phyloP scores from a whole-genome alignment of 2,888 invertebrate genomes.

The Spatulosminthurus flaviceps region DNA sequence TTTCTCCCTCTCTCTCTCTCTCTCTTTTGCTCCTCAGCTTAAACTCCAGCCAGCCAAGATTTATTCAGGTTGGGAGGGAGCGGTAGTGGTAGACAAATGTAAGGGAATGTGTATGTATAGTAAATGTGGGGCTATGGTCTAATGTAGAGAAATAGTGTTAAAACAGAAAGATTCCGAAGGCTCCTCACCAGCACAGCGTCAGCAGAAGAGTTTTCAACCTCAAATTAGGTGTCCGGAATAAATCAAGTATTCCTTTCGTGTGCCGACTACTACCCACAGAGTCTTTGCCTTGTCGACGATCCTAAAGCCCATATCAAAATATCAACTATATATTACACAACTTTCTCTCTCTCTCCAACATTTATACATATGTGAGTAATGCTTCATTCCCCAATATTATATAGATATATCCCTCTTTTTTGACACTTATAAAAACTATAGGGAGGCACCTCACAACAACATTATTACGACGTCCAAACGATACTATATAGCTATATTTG shows the following conservation, averaged over 20 bases:
- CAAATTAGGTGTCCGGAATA: conserved; percentile 87
- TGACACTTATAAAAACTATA: not conserved
- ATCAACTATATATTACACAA: not conserved
- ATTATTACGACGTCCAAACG: no score
- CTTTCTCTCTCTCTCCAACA: not conserved
- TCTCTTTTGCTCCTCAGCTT: not conserved
- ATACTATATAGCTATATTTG: no score
- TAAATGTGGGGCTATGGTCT: no score
- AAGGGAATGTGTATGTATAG: no score
- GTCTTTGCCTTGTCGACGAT: conserved; percentile 36
- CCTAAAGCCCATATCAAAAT: conserved; percentile 30
- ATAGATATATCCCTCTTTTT: not conserved
- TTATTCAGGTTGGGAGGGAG: conserved; percentile 16
- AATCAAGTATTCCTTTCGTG: conserved; percentile 71
- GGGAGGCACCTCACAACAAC: no score
- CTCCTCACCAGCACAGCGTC: conserved; percentile 78
- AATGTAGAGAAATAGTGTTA: not conserved
- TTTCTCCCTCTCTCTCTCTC: no score
- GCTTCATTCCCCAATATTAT: not conserved
- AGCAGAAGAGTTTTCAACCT: conserved; percentile 85
- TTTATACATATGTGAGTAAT: conserved; percentile 1
- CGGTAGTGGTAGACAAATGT: conserved; percentile 7
- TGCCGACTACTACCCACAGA: conserved; percentile 30
- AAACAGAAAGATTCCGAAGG: conserved; percentile 50
- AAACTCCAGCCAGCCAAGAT: conserved; percentile 19